These are phyloP conservation scores for Paraescarpia echinospica DNA, from an alignment of 1,140 invertebrate genomes.

Conservation along the genomic window DNA sequence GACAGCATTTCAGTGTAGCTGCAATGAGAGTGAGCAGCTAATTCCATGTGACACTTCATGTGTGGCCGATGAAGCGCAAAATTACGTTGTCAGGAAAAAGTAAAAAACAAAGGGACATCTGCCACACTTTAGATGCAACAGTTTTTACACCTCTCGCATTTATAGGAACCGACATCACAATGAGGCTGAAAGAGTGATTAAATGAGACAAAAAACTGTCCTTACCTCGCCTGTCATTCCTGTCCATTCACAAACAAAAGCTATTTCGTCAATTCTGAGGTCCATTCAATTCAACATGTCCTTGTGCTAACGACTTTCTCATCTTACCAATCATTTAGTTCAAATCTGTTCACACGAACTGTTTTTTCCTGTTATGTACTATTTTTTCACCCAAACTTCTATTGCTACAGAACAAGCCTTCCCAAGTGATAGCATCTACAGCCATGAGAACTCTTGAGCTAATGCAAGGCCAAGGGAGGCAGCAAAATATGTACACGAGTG, in stretches of 20 bases:
- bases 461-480: not conserved
- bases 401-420: not conserved
- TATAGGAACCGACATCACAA: not conserved
- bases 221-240: not conserved
- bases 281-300: not conserved
- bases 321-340: not conserved
- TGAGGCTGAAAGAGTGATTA: not conserved
- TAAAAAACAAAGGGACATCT: not conserved
- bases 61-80: not conserved
- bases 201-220: not conserved
- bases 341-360: not conserved
- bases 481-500: not conserved
- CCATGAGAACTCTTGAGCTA: not conserved
- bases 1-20: not conserved
- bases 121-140: not conserved
- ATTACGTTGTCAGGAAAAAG: not conserved
- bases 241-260: not conserved
- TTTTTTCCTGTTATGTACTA: not conserved
- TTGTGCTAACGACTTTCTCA: not conserved
- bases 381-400: not conserved
- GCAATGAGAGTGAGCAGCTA: not conserved
- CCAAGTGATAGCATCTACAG: not conserved
- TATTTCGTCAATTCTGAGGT: not conserved
- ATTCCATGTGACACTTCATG: not conserved
- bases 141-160: not conserved